Base-by-base conservation (phyloP, 2,113 vertebrate genomes). In the Astatotilapia flaviijosephi region DNA sequence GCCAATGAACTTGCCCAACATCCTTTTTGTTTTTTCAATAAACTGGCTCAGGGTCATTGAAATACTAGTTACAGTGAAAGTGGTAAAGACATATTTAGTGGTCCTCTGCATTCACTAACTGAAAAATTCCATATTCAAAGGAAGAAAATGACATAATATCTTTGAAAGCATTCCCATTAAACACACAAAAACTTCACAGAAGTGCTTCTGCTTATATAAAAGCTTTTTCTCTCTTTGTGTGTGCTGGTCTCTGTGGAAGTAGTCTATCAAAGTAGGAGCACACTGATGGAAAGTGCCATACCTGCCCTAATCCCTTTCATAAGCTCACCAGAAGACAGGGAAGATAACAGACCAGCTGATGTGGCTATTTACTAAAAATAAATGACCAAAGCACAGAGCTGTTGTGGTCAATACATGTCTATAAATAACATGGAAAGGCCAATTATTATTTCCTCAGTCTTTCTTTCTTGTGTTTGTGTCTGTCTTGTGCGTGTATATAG, bases 341-440 rank as follows among this genome's bases (percentile, higher is more conserved):
- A 70, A 80, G 86, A 60, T 86, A 84, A 83, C 45, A 83, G 60
- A 85, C 89, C 86, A 90, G 92, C 81, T 88, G 86, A 88, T 88
- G 65, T 53, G 79, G 33, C 54, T 82, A 37, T 60, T 6, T 11
- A n/a, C 94, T 93, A 92, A 92, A 94, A 95, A 94, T 94, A 94
- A 93, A 62, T 2, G 6, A 13, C 4, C 12, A 35, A 6, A 23
- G 10, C 56, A 42, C 15, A 9, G 26, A 80, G 80, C 58, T 54
- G 68, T 77, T 82, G 53, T 73, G 56, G 26, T 84, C 40, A 58
- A 49, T 26, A 28, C 21, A 81, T 33, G 17, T 73, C 51, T 62
- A 79, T 56, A 87, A 85, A 55, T 45, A 87, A 31, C 6, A 47
- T 3, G 5, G 6, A 53, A 15, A 56, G 40, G 62, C 2, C 12